These are phyloP conservation scores for Masnerella sp. DNA, from an alignment of 2,888 invertebrate species.

Conservation along the genomic window DNA sequence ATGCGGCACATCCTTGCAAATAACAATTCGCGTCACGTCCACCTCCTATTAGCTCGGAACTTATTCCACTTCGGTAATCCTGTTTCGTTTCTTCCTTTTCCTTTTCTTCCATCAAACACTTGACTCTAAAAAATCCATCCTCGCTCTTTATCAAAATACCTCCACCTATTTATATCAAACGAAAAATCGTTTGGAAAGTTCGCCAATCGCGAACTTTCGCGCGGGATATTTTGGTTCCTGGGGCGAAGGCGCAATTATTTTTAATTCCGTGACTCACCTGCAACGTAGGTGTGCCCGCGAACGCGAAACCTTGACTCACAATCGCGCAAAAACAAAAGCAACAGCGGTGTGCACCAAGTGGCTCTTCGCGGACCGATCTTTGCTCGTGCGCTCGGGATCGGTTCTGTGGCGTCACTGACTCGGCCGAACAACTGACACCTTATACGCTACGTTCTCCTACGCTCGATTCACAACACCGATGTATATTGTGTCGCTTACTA, in stretches of 20 bases:
- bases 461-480: constrained; percentile 51
- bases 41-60: constrained; percentile 33
- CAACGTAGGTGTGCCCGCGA: constrained; percentile 25
- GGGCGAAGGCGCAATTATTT: constrained; percentile 16
- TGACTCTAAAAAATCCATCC: too few species aligned
- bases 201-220: too few species aligned
- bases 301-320: constrained; percentile 11
- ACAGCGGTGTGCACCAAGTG: too few species aligned
- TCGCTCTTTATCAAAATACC: too few species aligned
- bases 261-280: constrained; percentile 48
- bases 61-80: constrained; percentile 46
- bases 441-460: constrained; percentile 57
- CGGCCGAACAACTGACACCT: constrained; percentile 49
- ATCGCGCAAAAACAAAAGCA: too few species aligned
- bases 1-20: constrained; percentile 25
- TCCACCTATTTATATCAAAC: too few species aligned
- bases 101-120: too few species aligned
- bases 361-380: constrained; percentile 40
- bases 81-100: too few species aligned
- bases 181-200: too few species aligned
- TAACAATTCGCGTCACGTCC: constrained; percentile 42
- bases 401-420: constrained; percentile 53
- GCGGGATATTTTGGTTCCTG: constrained; percentile 12
- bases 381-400: constrained; percentile 39
- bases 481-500: constrained; percentile 54